Percentiles rank a stretch among this genome's conserved stretches.
Conservation (phyloP, 1,140 invertebrate species). For the Palaemon carinicauda region DNA sequence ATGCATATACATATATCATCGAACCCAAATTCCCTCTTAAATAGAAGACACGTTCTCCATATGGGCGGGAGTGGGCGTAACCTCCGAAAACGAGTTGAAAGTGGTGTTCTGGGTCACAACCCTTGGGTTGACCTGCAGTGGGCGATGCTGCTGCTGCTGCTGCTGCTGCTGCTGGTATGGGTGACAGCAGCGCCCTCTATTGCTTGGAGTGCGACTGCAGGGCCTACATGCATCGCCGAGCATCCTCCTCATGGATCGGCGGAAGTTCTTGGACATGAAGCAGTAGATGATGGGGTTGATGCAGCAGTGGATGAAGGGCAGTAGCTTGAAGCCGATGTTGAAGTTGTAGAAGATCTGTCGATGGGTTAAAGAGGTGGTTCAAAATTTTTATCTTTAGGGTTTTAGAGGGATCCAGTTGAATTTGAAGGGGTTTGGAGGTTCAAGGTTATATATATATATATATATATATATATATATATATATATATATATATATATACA, state of each 20-base stretch:
- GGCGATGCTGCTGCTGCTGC: too few relatives aligned
- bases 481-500: too few relatives aligned
- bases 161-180: too few relatives aligned
- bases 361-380: too few relatives aligned
- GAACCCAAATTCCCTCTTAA: background rate
- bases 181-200: background rate
- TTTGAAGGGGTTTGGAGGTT: too few relatives aligned
- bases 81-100: constrained; percentile 14
- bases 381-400: too few relatives aligned
- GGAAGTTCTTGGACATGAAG: constrained; percentile 70
- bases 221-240: constrained; percentile 52
- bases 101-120: background rate
- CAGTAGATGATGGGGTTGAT: constrained; percentile 70
- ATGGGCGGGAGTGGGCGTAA: constrained; percentile 20
- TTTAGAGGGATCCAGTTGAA: too few relatives aligned
- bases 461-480: too few relatives aligned
- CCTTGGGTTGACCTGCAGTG: background rate
- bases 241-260: constrained; percentile 64
- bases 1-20: background rate
- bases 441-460: too few relatives aligned
- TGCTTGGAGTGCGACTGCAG: background rate
- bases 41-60: constrained; percentile 35
- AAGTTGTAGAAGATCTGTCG: constrained; percentile 58
- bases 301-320: constrained; percentile 65
- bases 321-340: constrained; percentile 61